These are phyloP conservation scores for Phallusia fumigata DNA, from an alignment of 23 tunicate species.

Conservation along the genomic window DNA sequence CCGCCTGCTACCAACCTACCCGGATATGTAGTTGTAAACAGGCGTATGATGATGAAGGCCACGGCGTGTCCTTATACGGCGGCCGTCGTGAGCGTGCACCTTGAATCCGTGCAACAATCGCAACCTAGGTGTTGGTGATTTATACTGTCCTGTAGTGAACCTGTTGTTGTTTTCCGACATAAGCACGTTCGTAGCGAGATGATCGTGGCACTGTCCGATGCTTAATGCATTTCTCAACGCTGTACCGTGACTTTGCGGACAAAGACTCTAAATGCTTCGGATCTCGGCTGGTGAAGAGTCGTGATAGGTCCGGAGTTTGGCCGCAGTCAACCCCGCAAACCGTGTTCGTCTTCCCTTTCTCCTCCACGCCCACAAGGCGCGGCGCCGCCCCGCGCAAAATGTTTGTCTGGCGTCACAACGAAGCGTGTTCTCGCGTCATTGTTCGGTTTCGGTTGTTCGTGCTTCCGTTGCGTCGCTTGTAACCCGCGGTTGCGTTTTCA, in stretches of 20 bases:
- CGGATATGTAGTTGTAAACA: background rate
- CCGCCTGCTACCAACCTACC: background rate
- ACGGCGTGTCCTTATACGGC: background rate
- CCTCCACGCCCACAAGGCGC: background rate
- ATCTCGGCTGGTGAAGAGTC: background rate
- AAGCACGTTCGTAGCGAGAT: background rate
- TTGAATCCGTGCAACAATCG: background rate
- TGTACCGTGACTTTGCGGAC: background rate
- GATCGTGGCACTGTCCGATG: background rate
- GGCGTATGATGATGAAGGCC: background rate
- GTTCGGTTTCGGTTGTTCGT: constrained; percentile 1
- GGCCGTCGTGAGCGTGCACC: background rate
- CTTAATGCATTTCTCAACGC: constrained; percentile 1
- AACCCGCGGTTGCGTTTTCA: background rate
- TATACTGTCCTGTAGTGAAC: background rate
- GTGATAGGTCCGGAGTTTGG: background rate
- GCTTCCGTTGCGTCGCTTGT: background rate
- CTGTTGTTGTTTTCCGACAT: background rate
- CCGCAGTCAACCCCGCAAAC: background rate
- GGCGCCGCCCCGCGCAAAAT: background rate
- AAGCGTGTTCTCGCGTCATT: background rate
- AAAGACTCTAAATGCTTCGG: background rate
- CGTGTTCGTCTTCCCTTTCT: background rate
- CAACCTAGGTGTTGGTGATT: background rate
- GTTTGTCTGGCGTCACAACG: background rate